Evolutionary conservation across 2,888 invertebrate genomes (phyloP).

Genomic region (Sisyra terminalis): DNA sequence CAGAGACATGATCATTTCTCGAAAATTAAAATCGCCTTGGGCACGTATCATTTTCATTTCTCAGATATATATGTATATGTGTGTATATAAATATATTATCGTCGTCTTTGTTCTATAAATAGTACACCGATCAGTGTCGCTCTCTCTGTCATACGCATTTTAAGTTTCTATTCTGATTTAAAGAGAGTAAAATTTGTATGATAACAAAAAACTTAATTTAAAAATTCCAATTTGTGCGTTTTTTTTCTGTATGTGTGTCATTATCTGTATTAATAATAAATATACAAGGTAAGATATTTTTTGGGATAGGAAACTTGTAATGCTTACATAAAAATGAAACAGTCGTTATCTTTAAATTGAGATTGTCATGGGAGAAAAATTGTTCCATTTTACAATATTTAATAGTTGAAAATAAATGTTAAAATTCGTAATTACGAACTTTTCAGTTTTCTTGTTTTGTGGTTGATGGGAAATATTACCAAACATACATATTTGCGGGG

Average conservation of each 20-base stretch:
- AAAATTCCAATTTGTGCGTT: constrained; percentile 27
- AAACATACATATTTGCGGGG: too few relatives aligned
- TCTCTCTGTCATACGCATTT: not conserved
- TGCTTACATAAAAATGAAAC: too few relatives aligned
- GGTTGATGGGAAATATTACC: too few relatives aligned
- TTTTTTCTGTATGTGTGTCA: constrained; percentile 14
- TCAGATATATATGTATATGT: constrained; percentile 9
- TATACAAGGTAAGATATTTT: too few relatives aligned
- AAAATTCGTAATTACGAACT: too few relatives aligned
- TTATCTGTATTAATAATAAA: constrained; percentile 16
- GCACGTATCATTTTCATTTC: constrained; percentile 29
- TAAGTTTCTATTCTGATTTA: not conserved
- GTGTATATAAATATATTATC: not conserved
- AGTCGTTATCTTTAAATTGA: too few relatives aligned
- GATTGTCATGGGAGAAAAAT: too few relatives aligned
- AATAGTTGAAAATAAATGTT: too few relatives aligned
- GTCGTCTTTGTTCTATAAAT: not conserved
- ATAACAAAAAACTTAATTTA: constrained; percentile 28
- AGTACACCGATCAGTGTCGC: too few relatives aligned
- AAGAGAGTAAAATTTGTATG: constrained; percentile 11
- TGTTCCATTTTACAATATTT: too few relatives aligned
- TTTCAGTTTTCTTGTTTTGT: too few relatives aligned
- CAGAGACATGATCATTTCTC: constrained; percentile 22
- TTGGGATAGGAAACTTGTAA: too few relatives aligned
- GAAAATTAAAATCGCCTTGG: constrained; percentile 28